Percentiles rank a stretch among this genome's conserved stretches.
Conservation (phyloP, 1,140 invertebrate species). For the Drosophila sulfurigaster region DNA sequence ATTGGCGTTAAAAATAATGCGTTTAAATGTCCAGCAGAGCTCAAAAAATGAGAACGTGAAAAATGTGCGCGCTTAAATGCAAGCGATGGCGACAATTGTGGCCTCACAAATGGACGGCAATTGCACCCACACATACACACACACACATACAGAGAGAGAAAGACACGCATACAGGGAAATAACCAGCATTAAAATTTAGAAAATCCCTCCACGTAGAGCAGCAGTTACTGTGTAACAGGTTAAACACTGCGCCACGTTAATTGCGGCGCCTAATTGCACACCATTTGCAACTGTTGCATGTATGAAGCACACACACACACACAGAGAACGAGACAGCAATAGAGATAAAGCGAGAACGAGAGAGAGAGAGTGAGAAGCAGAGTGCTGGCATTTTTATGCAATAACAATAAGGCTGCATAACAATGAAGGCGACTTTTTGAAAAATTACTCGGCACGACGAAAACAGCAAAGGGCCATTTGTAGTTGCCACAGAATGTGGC, state of each 20-base stretch:
- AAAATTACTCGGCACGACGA: slow-evolving; percentile 70
- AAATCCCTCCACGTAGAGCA: slow-evolving; percentile 64
- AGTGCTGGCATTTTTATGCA: slow-evolving; percentile 72
- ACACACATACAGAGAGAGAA: slow-evolving; percentile 10
- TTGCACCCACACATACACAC: slow-evolving; percentile 42
- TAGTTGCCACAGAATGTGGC: slow-evolving; percentile 75
- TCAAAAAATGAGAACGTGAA: slow-evolving; percentile 60
- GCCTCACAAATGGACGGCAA: slow-evolving; percentile 73
- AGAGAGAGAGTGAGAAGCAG: slow-evolving; percentile 3
- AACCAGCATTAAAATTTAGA: slow-evolving; percentile 79
- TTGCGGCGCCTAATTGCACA: slow-evolving; percentile 80
- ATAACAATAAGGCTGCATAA: slow-evolving; percentile 81
- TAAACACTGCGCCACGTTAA: slow-evolving; percentile 80
- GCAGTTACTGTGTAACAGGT: slow-evolving; percentile 67
- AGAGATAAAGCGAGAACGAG: slow-evolving; percentile 13
- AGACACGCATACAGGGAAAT: slow-evolving; percentile 41
- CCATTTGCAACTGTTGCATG: slow-evolving; percentile 76
- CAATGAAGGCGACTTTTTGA: slow-evolving; percentile 74
- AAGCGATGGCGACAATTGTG: slow-evolving; percentile 62
- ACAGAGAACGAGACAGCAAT: background rate
- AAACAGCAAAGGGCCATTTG: slow-evolving; percentile 73
- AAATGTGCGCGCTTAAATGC: slow-evolving; percentile 63
- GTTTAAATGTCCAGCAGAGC: slow-evolving; percentile 59
- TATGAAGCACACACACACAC: slow-evolving; percentile 21
- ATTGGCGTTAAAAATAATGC: slow-evolving; percentile 81